These are phyloP conservation scores for Leucozona laternaria DNA, from an alignment of 2,888 invertebrate genomes.

Conservation along the genomic window DNA sequence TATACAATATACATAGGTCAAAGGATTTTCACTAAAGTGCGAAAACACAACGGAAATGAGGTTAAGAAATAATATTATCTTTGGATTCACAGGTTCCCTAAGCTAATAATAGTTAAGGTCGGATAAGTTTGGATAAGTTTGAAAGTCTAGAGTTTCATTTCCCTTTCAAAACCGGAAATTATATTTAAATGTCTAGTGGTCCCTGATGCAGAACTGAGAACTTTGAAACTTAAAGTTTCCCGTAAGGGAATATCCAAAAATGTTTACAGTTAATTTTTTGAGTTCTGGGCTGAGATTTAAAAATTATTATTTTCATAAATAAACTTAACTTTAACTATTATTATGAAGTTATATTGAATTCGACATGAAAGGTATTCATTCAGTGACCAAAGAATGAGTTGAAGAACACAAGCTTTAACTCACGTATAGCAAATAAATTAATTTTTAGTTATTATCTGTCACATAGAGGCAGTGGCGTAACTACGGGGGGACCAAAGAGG, in stretches of 20 bases:
- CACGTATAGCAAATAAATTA: too few species aligned
- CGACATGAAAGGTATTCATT: too few species aligned
- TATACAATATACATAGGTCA: neutral
- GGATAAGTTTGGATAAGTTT: neutral
- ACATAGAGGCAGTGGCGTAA: too few species aligned
- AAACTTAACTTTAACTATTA: too few species aligned
- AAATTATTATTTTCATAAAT: too few species aligned
- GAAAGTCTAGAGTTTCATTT: conserved; percentile 14
- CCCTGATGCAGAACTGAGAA: neutral
- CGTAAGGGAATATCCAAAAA: neutral
- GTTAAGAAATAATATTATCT: conserved; percentile 22
- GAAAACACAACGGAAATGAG: conserved; percentile 13
- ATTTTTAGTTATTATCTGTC: too few species aligned
- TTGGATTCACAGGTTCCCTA: neutral
- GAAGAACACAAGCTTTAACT: too few species aligned
- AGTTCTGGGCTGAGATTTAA: too few species aligned
- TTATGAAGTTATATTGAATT: too few species aligned
- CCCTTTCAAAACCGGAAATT: conserved; percentile 7
- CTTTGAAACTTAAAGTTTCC: neutral
- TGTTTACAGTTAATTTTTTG: neutral
- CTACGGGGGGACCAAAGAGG: too few species aligned
- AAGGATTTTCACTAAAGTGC: conserved; percentile 5
- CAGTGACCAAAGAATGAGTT: too few species aligned
- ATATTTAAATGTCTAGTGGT: conserved; percentile 3
- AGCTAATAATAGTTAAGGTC: neutral